Conservation (phyloP, 1,140 invertebrate genomes). For the Gonatopus flavifemur region DNA sequence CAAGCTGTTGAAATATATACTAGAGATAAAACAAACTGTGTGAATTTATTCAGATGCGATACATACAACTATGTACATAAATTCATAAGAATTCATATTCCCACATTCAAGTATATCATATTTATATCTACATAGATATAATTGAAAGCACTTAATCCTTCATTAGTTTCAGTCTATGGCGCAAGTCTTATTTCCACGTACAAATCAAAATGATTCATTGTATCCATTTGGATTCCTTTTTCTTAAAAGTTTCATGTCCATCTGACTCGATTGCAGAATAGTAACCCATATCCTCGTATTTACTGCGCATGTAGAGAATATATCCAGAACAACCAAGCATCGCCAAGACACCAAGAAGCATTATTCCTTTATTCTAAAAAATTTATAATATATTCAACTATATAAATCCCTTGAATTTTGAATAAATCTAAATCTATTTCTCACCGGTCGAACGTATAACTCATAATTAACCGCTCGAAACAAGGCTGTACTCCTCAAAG, state of each 20-base stretch:
- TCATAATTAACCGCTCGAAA: conserved; percentile 82
- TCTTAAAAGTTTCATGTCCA: conserved; percentile 71
- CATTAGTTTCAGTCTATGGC: too few species aligned
- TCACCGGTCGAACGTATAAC: conserved; percentile 80
- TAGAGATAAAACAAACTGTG: too few species aligned
- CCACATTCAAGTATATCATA: too few species aligned
- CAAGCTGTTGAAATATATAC: too few species aligned
- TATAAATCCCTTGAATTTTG: conserved; percentile 2
- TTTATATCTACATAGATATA: too few species aligned
- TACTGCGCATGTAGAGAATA: conserved; percentile 76
- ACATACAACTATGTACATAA: too few species aligned
- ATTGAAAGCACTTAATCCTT: too few species aligned
- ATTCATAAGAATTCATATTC: too few species aligned
- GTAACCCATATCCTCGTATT: conserved; percentile 75
- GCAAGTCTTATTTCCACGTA: too few species aligned
- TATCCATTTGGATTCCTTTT: conserved; percentile 80
- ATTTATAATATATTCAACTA: conserved; percentile 3
- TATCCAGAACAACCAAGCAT: conserved; percentile 68
- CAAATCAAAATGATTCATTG: conserved; percentile 24
- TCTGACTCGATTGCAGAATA: conserved; percentile 75
- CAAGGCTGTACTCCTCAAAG: conserved; percentile 67
- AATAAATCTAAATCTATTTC: conserved; percentile 12
- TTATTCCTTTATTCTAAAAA: conserved; percentile 79
- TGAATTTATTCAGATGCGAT: too few species aligned
- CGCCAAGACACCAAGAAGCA: conserved; percentile 72